These are phyloP conservation scores for Laupala kohalensis DNA, from an alignment of 1,140 invertebrate genomes.

Conservation along the genomic window DNA sequence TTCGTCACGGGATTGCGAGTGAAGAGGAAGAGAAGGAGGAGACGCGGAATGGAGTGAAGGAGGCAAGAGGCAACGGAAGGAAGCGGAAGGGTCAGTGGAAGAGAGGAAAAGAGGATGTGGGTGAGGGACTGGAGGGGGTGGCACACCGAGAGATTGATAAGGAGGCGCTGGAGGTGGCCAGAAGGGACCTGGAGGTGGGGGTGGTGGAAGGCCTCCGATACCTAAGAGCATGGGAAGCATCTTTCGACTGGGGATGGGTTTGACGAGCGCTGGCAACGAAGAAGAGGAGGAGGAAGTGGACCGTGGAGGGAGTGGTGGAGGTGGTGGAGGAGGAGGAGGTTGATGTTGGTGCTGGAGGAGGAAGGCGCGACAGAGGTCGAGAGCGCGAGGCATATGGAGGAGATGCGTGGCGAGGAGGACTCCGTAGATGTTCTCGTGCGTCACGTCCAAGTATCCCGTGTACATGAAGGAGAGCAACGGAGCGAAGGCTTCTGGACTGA, in stretches of 20 bases:
- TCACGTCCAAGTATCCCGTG: slow-evolving; percentile 56
- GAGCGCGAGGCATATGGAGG: slow-evolving; percentile 54
- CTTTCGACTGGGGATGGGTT: slow-evolving; percentile 33
- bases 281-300: background rate
- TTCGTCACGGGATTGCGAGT: slow-evolving; percentile 8
- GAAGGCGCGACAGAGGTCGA: slow-evolving; percentile 44
- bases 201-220: background rate
- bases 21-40: background rate
- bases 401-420: slow-evolving; percentile 58
- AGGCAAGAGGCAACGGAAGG: slow-evolving; percentile 16
- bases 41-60: slow-evolving; percentile 26
- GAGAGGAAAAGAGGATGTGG: slow-evolving; percentile 23
- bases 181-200: background rate
- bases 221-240: slow-evolving; percentile 8
- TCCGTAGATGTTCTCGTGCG: slow-evolving; percentile 55
- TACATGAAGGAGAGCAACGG: slow-evolving; percentile 63
- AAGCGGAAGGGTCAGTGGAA: background rate
- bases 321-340: background rate
- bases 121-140: slow-evolving; percentile 1
- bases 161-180: slow-evolving; percentile 22
- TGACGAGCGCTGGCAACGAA: slow-evolving; percentile 22
- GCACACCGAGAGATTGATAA: slow-evolving; percentile 24
- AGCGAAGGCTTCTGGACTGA: slow-evolving; percentile 51
- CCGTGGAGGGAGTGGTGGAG: slow-evolving; percentile 1
- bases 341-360: slow-evolving; percentile 24